Base-by-base conservation (phyloP, 2,113 vertebrate genomes). In the Apaloderma vittatum region DNA sequence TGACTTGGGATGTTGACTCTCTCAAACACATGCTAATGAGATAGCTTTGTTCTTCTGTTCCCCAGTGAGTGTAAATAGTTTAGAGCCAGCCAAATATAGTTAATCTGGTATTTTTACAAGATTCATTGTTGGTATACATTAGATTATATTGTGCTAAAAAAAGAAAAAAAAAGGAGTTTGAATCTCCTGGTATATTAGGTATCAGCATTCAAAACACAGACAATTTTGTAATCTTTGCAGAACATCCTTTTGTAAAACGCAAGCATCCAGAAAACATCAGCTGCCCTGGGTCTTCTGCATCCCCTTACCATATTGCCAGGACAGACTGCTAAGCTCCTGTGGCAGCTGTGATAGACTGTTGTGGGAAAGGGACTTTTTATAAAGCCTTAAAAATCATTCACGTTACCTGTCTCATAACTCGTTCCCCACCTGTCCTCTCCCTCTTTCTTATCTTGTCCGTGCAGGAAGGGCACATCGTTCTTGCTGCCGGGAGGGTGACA, bases 11-110 rank as follows among this genome's bases (percentile, higher is more conserved):
- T 90, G 80, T 67, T 96, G 92, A 95, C 88, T 92, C 85, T 88
- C 86, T 83, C 92, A 93, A 92, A 93, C 92, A 93, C 86, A 92
- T 92, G 90, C 67, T 95, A 96, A 96, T 92, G 92, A 93, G 82
- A 63, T 86, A 51, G 55, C 76, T 95, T 97, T 96, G 88, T 94
- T 95, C 72, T 72, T 62, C 72, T 63, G 3, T 81, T 92, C 82
- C 63, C 58, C 14, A 51, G 67, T 3, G 81, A 76, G n/a, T 20
- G 55, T 52, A 77, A 94, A 87, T 49, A 78, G 59, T 71, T 96
- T 84, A 90, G 72, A 86, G 49, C 59, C 68, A 43, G 88, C 63
- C 93, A 96, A 93, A 92, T 77, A 86, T 12, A 93, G 67, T 62
- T 89, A 95, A 94, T 71, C 61, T 78, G 40, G 61, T 81, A 81